A percentile compares a stretch with the other conserved stretches of the same genome.
phyloP scores from a whole-genome alignment of 2,888 invertebrate species.

The Stenodema calcarata region DNA sequence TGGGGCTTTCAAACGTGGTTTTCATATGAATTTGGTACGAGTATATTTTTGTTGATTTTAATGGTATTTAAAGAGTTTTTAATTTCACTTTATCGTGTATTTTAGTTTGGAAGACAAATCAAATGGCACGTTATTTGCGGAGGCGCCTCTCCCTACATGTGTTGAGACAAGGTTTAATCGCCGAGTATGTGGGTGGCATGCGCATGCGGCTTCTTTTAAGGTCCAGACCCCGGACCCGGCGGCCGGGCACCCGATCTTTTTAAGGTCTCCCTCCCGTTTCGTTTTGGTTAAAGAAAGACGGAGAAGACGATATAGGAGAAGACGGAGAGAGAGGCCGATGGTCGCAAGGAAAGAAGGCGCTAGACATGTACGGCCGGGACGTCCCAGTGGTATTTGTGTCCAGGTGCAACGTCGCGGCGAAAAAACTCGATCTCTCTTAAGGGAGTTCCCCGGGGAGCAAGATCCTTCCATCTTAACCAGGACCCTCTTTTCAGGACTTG shows the following conservation, averaged over 20 bases:
- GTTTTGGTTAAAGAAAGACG: not conserved
- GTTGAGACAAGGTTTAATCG: not conserved
- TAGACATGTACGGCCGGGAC: not conserved
- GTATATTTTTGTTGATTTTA: no score
- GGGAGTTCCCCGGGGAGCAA: not conserved
- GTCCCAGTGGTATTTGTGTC: slow-evolving; percentile 2
- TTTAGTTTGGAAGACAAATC: not conserved
- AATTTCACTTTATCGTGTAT: not conserved
- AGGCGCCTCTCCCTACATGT: not conserved
- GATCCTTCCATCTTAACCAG: not conserved
- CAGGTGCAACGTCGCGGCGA: not conserved
- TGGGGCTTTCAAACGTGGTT: no score
- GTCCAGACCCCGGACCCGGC: not conserved
- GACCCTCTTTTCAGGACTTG: not conserved
- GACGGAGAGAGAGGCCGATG: not conserved
- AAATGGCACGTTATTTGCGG: not conserved
- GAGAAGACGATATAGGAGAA: not conserved
- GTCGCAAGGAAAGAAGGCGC: not conserved
- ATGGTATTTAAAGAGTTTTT: no score
- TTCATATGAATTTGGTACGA: no score
- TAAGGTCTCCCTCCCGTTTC: not conserved
- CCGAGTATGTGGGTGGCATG: not conserved
- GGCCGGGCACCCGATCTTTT: not conserved
- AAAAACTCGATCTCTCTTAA: slow-evolving; percentile 2
- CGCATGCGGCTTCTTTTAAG: not conserved